Evolutionary conservation across 2,113 vertebrate genomes (phyloP).

Genomic region (Apaloderma vittatum): DNA sequence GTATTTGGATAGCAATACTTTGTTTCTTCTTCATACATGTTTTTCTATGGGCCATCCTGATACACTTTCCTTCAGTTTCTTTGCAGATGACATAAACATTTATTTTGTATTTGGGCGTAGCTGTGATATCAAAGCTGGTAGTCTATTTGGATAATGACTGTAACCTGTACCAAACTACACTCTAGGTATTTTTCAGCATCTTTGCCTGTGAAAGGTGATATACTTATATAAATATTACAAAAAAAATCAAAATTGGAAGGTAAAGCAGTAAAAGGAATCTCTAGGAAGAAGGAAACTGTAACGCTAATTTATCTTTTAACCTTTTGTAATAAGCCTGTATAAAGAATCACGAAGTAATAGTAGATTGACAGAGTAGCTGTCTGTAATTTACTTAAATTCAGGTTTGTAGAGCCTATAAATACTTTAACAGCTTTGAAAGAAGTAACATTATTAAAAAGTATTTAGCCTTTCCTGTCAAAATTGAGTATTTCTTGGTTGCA

Average conservation of each 20-base stretch:
- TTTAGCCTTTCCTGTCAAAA: not conserved
- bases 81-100: not conserved
- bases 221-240: not conserved
- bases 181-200: not conserved
- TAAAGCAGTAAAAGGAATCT: not conserved
- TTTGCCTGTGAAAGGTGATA: not conserved
- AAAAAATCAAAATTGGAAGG: not conserved
- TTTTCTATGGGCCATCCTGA: not conserved
- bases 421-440: not conserved
- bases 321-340: not conserved
- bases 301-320: not conserved
- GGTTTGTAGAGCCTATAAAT: not conserved
- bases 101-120: not conserved
- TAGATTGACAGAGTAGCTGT: not conserved
- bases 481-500: not conserved
- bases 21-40: not conserved
- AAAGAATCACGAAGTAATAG: not conserved
- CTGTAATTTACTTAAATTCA: not conserved
- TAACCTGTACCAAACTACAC: not conserved
- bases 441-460: not conserved
- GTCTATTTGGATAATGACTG: not conserved
- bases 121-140: not conserved
- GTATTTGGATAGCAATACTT: accelerated
- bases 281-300: no score
- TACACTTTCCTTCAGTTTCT: not conserved